Evolutionary conservation across 2,888 invertebrate species (phyloP).

Genomic region (Sisyra nigra): DNA sequence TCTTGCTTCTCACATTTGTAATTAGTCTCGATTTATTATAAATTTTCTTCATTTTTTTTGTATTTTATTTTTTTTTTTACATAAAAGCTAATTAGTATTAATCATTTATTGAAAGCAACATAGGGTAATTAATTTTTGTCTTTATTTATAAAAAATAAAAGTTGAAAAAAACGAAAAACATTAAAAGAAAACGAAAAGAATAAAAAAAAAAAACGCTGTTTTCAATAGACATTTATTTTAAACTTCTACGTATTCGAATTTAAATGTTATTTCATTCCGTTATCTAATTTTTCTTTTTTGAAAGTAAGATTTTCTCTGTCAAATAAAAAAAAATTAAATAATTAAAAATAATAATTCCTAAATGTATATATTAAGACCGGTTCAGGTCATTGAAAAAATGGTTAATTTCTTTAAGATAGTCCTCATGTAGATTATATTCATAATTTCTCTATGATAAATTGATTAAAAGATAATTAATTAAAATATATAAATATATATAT

Average conservation of each 20-base stretch:
- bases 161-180: background rate
- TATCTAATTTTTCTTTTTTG: no score
- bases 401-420: constrained; percentile 4
- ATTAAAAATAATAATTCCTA: background rate
- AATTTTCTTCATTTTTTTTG: background rate
- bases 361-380: constrained; percentile 5
- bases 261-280: no score
- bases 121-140: background rate
- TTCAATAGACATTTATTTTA: no score
- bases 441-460: constrained; percentile 2
- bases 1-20: background rate
- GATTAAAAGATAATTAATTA: no score
- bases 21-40: background rate
- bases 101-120: background rate
- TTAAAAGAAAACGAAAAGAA: background rate
- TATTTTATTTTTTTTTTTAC: background rate
- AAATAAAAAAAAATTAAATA: no score
- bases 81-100: background rate
- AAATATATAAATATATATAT: background rate
- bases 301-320: no score
- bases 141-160: constrained; percentile 3
- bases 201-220: background rate
- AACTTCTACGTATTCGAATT: no score
- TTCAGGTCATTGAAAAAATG: constrained; percentile 6
- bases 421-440: constrained; percentile 3